Conservation (phyloP, 2,797 vertebrate species). For the Myotis vivesi region DNA sequence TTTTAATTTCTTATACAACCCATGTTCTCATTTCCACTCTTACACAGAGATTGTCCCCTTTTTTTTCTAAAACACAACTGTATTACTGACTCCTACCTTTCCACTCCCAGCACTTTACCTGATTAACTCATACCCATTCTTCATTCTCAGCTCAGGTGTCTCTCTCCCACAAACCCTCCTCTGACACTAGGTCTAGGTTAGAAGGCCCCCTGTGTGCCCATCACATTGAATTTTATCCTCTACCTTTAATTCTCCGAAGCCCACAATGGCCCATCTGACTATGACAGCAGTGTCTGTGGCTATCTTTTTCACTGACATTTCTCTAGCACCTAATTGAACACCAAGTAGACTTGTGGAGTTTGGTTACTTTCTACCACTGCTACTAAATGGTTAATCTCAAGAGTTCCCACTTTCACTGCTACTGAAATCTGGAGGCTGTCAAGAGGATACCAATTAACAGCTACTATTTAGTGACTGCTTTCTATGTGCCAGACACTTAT, state of each 20-base stretch:
- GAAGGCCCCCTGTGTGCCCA: too few species aligned
- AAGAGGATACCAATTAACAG: neutral
- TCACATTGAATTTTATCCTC: neutral
- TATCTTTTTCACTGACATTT: neutral
- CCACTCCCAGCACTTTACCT: neutral
- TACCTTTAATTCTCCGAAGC: neutral
- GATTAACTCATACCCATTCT: neutral
- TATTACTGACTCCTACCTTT: neutral
- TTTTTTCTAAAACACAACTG: neutral
- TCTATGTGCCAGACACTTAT: neutral
- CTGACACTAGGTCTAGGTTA: neutral
- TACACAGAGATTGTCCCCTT: neutral
- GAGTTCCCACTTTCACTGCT: neutral
- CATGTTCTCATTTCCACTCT: neutral
- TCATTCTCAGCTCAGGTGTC: neutral
- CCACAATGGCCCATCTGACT: neutral
- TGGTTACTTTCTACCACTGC: neutral
- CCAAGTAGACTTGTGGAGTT: neutral
- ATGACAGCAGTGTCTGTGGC: neutral
- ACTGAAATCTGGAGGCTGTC: neutral
- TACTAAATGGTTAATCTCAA: neutral
- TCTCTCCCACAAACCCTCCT: neutral
- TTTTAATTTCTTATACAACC: neutral
- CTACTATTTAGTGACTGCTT: neutral
- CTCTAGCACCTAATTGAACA: too few species aligned